phyloP scores from a whole-genome alignment of 2,797 vertebrate genomes.

The Pelodytes ibericus region DNA sequence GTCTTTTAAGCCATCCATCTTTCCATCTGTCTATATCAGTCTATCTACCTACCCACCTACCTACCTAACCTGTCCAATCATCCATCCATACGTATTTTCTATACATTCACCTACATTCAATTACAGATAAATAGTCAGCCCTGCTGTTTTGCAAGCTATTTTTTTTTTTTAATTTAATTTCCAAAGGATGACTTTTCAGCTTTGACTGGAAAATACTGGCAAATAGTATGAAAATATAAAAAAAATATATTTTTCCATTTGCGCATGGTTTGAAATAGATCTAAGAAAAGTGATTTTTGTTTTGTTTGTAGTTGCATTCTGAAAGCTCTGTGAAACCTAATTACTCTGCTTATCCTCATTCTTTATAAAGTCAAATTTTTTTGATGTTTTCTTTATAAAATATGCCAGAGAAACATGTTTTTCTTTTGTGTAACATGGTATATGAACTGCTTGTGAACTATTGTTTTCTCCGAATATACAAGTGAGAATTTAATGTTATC shows the following conservation, averaged over 20 bases:
- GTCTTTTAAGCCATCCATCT: no score
- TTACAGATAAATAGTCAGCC: background rate
- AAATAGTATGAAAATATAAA: slow-evolving; percentile 1
- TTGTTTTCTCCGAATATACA: slow-evolving; percentile 16
- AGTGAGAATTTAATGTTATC: slow-evolving; percentile 6
- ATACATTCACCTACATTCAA: background rate
- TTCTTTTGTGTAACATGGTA: slow-evolving; percentile 17
- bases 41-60: no score
- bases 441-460: slow-evolving; percentile 38
- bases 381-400: slow-evolving; percentile 45
- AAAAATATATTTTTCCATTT: background rate
- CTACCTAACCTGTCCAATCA: no score
- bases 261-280: background rate
- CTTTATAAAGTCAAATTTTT: slow-evolving; percentile 34
- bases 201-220: background rate
- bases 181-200: background rate
- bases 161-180: background rate
- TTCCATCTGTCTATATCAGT: no score
- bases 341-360: slow-evolving; percentile 34
- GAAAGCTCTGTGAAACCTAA: slow-evolving; percentile 26
- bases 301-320: slow-evolving; percentile 20
- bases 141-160: background rate
- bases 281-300: slow-evolving; percentile 15
- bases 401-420: slow-evolving; percentile 37
- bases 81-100: background rate